Conservation (phyloP, 2,797 vertebrate species). For the Sebastes wilsoni region DNA sequence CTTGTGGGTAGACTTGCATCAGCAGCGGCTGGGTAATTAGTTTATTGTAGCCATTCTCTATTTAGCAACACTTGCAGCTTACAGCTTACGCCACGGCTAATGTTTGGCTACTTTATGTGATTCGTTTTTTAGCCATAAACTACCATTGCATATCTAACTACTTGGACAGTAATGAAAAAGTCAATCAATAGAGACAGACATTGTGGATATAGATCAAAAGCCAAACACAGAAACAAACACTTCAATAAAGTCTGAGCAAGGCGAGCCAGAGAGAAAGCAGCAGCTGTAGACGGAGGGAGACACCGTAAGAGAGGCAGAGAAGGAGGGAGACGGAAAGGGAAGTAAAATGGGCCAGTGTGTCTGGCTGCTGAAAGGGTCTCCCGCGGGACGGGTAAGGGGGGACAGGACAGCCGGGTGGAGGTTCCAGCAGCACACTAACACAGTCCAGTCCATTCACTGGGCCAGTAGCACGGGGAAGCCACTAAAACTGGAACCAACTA, state of each 20-base stretch:
- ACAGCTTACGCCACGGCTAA: constrained; percentile 16
- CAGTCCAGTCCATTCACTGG: constrained; percentile 59
- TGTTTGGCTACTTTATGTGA: constrained; percentile 8
- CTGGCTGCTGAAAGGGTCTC: constrained; percentile 70
- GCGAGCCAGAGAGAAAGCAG: constrained; percentile 44
- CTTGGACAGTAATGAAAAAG: constrained; percentile 8
- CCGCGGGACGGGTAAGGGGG: constrained; percentile 55
- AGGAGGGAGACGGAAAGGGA: constrained; percentile 31
- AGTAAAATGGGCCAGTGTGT: constrained; percentile 79
- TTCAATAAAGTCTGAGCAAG: constrained; percentile 26
- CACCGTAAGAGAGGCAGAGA: constrained; percentile 18
- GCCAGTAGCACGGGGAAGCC: constrained; percentile 58
- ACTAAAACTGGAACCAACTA: background rate
- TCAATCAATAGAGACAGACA: constrained; percentile 20
- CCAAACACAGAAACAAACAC: constrained; percentile 33
- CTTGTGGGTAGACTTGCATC: constrained; percentile 35
- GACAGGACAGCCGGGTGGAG: constrained; percentile 56
- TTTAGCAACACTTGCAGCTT: constrained; percentile 42
- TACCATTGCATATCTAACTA: background rate
- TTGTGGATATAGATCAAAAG: constrained; percentile 6
- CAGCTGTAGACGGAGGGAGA: constrained; percentile 55
- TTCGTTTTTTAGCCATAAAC: constrained; percentile 17
- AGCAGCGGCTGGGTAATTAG: constrained; percentile 42
- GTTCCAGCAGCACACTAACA: constrained; percentile 66
- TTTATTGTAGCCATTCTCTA: constrained; percentile 44